phyloP scores from a whole-genome alignment of 2,113 vertebrate genomes.

The Rhagologus leucostigma region DNA sequence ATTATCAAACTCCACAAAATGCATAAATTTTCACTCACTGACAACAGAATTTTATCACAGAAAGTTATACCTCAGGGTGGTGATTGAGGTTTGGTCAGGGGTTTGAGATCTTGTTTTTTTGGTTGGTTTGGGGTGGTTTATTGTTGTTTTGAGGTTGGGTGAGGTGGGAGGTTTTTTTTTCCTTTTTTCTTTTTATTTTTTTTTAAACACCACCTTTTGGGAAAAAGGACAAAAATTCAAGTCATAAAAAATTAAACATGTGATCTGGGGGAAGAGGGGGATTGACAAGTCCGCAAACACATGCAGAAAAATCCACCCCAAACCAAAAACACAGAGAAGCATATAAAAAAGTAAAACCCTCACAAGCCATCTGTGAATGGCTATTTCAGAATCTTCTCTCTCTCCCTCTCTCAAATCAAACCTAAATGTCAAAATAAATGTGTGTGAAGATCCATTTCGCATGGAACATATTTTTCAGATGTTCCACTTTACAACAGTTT shows the following conservation, averaged over 20 bases:
- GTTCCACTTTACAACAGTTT: slow-evolving; percentile 66
- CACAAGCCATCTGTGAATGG: slow-evolving; percentile 54
- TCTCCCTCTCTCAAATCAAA: slow-evolving; percentile 71
- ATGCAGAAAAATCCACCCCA: background rate
- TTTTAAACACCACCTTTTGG: background rate
- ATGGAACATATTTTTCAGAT: slow-evolving; percentile 73
- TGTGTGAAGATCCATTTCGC: slow-evolving; percentile 73
- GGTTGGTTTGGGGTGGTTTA: background rate
- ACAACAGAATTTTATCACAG: background rate
- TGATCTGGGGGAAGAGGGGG: background rate
- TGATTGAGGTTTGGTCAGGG: background rate
- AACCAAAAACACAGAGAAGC: slow-evolving; percentile 4
- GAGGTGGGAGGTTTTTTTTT: background rate
- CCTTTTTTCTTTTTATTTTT: background rate
- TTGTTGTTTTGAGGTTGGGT: background rate
- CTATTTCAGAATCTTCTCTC: slow-evolving; percentile 62
- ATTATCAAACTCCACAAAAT: background rate
- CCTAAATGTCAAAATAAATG: slow-evolving; percentile 72
- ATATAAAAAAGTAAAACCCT: slow-evolving; percentile 31
- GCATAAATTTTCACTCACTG: background rate
- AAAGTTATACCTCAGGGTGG: background rate
- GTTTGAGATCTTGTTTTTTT: background rate
- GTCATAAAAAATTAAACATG: background rate
- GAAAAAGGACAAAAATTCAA: background rate
- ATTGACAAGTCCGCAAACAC: slow-evolving; percentile 56